Percentiles rank a stretch among this genome's conserved stretches.
Conservation (phyloP, 2,113 vertebrate genomes). For the Misgurnus mizolepis region DNA sequence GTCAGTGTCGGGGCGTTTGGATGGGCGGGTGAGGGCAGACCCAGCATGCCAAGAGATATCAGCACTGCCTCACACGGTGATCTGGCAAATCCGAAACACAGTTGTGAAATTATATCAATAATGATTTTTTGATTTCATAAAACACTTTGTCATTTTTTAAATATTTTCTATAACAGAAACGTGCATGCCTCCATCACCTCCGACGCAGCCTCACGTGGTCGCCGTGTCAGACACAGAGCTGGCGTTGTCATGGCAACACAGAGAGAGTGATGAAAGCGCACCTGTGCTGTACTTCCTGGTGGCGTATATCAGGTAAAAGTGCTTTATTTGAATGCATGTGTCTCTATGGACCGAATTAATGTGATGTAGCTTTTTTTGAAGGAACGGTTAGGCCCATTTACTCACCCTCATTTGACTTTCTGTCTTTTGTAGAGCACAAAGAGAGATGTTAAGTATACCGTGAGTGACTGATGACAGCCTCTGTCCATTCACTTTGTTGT, state of each 20-base stretch:
- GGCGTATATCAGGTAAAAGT: constrained; percentile 88
- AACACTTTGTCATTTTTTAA: not conserved
- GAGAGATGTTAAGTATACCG: no score
- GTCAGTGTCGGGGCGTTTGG: constrained; percentile 86
- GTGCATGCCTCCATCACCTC: constrained; percentile 85
- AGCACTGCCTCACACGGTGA: constrained; percentile 87
- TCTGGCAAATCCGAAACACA: not conserved
- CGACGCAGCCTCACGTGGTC: constrained; percentile 78
- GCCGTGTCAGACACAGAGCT: constrained; percentile 92
- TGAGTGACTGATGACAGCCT: no score
- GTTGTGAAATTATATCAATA: no score
- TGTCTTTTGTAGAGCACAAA: not conserved
- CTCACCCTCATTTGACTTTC: not conserved
- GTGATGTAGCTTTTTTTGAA: not conserved
- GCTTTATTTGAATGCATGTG: not conserved
- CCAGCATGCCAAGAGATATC: constrained; percentile 84
- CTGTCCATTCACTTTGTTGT: no score
- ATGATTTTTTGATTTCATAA: no score
- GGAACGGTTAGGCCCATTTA: not conserved
- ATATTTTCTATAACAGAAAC: constrained; percentile 70
- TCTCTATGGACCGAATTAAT: not conserved
- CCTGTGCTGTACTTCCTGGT: constrained; percentile 85
- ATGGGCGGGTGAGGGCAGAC: constrained; percentile 83
- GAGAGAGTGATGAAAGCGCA: constrained; percentile 79
- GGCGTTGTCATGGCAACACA: constrained; percentile 89